These are phyloP conservation scores for Chaetorhynchus papuensis DNA, from an alignment of 2,113 vertebrate genomes.

Conservation along the genomic window DNA sequence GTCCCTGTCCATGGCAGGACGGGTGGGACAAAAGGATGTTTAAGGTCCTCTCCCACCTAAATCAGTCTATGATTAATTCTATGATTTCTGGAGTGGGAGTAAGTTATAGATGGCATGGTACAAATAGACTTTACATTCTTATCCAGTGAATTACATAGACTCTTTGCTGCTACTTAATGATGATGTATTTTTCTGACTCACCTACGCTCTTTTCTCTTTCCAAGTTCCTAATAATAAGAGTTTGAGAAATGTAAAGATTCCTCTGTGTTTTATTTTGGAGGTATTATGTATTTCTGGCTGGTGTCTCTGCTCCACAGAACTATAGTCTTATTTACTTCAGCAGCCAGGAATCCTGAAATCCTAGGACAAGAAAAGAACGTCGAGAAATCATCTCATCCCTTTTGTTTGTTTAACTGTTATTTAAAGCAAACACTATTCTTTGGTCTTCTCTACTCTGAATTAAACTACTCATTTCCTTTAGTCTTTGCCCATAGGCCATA, in stretches of 20 bases:
- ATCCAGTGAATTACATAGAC: background rate
- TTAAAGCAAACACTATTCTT: background rate
- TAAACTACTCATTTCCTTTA: conserved; percentile 19
- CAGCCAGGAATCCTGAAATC: background rate
- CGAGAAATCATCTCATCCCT: background rate
- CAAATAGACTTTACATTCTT: background rate
- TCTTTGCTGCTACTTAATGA: background rate
- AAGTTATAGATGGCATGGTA: background rate
- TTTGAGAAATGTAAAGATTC: background rate
- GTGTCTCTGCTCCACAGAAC: background rate
- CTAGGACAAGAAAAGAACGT: background rate
- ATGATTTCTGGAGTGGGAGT: background rate
- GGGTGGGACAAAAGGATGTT: background rate
- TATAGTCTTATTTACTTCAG: background rate
- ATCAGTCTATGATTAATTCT: background rate
- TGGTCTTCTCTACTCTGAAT: background rate
- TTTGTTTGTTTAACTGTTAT: conserved; percentile 8
- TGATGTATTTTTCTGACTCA: background rate
- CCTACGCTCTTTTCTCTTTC: background rate
- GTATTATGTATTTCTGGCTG: background rate
- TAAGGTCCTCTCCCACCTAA: background rate
- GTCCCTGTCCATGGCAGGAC: fast-evolving
- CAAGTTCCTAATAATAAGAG: background rate
- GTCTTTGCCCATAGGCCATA: background rate
- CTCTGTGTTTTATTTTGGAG: background rate